Evolutionary conservation across 1,140 invertebrate genomes (phyloP).

Genomic region (Formica selysi): DNA sequence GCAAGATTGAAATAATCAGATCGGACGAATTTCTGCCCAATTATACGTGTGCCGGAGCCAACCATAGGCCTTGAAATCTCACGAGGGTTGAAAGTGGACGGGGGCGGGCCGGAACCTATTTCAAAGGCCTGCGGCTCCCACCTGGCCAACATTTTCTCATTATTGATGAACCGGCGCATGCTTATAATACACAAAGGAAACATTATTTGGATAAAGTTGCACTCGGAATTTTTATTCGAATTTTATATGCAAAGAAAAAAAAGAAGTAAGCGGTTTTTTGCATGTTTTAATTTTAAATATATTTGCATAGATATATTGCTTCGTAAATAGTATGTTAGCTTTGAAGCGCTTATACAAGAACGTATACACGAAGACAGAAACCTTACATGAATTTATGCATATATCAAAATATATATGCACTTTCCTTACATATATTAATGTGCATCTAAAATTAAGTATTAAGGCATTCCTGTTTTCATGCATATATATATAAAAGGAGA

Average conservation of each 20-base stretch:
- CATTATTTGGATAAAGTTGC: constrained; percentile 49
- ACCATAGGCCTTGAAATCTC: constrained; percentile 21
- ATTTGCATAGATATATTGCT: constrained; percentile 11
- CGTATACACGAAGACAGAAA: not conserved
- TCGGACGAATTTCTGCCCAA: constrained; percentile 65
- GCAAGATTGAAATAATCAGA: constrained; percentile 72
- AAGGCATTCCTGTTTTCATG: too few relatives aligned
- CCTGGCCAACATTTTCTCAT: constrained; percentile 61
- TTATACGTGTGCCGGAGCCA: constrained; percentile 64
- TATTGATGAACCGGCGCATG: constrained; percentile 35
- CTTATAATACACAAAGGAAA: constrained; percentile 40
- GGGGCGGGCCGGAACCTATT: constrained; percentile 49
- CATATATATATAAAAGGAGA: too few relatives aligned
- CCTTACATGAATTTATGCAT: too few relatives aligned
- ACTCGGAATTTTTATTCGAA: constrained; percentile 32
- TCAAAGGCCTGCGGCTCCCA: constrained; percentile 54
- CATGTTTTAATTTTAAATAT: constrained; percentile 6
- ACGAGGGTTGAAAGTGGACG: constrained; percentile 62
- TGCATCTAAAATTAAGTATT: too few relatives aligned
- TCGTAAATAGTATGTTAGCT: not conserved
- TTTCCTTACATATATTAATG: too few relatives aligned
- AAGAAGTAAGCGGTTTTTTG: not conserved
- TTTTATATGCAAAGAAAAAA: not conserved
- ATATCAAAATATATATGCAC: too few relatives aligned
- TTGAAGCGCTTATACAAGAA: not conserved